Base-by-base conservation (phyloP, 23 tunicate genomes). In the Trididemnum nubilum region DNA sequence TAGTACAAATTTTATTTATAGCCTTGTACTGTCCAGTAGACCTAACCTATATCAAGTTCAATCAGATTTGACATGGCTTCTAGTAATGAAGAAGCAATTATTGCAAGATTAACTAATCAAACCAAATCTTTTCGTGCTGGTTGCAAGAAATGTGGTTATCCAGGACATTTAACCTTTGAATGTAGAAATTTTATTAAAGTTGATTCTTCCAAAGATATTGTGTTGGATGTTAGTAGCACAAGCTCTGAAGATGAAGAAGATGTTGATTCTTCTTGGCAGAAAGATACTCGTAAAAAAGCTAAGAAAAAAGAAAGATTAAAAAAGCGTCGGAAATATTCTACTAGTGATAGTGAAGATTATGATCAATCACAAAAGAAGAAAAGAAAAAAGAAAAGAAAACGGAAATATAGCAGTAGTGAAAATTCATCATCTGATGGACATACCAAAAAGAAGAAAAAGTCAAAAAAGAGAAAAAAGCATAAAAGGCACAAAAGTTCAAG, bases 71-170 rank as follows among this genome's bases (percentile, higher is more conserved):
- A n/a, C n/a, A n/a, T n/a, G n/a, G n/a, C n/a, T n/a, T n/a, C n/a
- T n/a, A n/a, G 31, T 49, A 69, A 65, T 65, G 90, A 85, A 70
- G 90, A 67, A 78, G 97, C 89, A 50, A 72, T 91, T 58, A 81
- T 93, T 54, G 98, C 98, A 4, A 52, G 98, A 67, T 67, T 93
- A 19, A 93, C 98, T 1, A 93, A 93, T 74, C 92, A 87, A 80
- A 67, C 80, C 27, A 87, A 93, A 75, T 34, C 82, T 0, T 2
- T 52, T 26, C 36, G 88, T 54, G 74, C 87, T 36, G 98, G 98
- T 0, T 93, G 98, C 58, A 93, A 88, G 49, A 93, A 93, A 74
- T 93, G 98, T 78, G 98, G 93, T 30, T 93, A 87, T 65, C 98
- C 93, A 35, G 98, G 98, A 26, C 98, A 93, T 49, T 70, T 93